These are phyloP conservation scores for Blera fallax DNA, from an alignment of 2,888 invertebrate species.

Conservation along the genomic window DNA sequence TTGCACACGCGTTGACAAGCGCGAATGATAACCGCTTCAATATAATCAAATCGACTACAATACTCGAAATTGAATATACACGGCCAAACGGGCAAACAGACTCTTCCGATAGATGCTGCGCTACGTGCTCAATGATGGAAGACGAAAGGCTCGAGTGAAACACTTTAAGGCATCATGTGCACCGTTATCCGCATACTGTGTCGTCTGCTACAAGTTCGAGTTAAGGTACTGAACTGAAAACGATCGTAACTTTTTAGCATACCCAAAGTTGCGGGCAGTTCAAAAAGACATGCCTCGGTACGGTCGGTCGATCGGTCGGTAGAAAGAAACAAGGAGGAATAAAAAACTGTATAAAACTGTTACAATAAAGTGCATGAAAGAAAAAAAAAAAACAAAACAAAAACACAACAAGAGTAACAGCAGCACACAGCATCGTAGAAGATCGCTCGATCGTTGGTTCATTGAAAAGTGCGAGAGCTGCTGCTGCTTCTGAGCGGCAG, in stretches of 20 bases:
- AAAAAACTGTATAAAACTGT: constrained; percentile 72
- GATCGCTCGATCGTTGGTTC: constrained; percentile 67
- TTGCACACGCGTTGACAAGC: constrained; percentile 69
- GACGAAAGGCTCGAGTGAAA: constrained; percentile 72
- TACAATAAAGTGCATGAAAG: constrained; percentile 72
- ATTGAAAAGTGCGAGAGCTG: constrained; percentile 71
- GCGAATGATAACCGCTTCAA: constrained; percentile 68
- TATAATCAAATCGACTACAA: constrained; percentile 59
- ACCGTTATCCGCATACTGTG: constrained; percentile 73
- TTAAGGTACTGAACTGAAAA: constrained; percentile 73
- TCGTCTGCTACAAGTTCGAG: constrained; percentile 73
- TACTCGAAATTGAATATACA: constrained; percentile 63
- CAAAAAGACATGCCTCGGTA: constrained; percentile 69
- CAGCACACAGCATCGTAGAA: constrained; percentile 62
- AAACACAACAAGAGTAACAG: constrained; percentile 70
- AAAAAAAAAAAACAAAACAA: constrained; percentile 61
- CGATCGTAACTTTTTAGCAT: constrained; percentile 73
- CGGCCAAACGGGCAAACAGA: constrained; percentile 51
- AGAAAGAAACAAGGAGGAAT: constrained; percentile 69
- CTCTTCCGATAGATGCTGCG: constrained; percentile 70
- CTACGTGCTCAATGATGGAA: constrained; percentile 69
- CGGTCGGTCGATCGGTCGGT: constrained; percentile 60
- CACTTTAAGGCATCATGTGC: constrained; percentile 73
- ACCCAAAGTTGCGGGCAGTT: constrained; percentile 73
- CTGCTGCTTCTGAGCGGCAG: constrained; percentile 71